These are phyloP conservation scores for Chouioia cunea DNA, from an alignment of 2,888 invertebrate genomes.

Conservation along the genomic window DNA sequence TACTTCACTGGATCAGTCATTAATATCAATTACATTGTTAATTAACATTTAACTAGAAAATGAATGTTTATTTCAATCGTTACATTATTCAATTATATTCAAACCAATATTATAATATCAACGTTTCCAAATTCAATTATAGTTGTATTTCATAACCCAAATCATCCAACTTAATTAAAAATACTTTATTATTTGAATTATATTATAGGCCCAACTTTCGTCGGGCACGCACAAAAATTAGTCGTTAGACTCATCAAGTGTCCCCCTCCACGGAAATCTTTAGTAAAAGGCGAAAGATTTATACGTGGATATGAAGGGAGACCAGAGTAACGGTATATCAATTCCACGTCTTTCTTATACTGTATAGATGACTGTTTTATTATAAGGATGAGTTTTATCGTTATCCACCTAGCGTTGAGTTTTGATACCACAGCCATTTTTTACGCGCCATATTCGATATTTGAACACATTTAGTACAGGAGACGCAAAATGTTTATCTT, in stretches of 20 bases:
- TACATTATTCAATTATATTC: too few relatives aligned
- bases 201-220: slow-evolving; percentile 8
- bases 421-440: background rate
- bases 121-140: too few relatives aligned
- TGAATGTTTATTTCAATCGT: too few relatives aligned
- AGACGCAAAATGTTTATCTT: too few relatives aligned
- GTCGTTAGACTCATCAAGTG: slow-evolving; percentile 52
- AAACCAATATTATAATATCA: too few relatives aligned
- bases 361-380: background rate
- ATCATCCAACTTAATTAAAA: too few relatives aligned
- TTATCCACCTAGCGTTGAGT: background rate
- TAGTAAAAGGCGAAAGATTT: slow-evolving; percentile 68
- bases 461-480: background rate
- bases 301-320: slow-evolving; percentile 62
- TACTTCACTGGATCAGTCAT: too few relatives aligned
- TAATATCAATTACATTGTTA: too few relatives aligned
- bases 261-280: slow-evolving; percentile 65
- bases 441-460: background rate
- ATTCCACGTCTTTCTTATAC: background rate
- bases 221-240: slow-evolving; percentile 6
- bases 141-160: too few relatives aligned
- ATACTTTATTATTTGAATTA: slow-evolving; percentile 5
- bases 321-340: slow-evolving; percentile 58
- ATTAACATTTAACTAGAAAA: too few relatives aligned
- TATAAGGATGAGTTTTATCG: background rate